Base-by-base conservation (phyloP, 2,888 invertebrate species). In the Nectonema munidae region DNA sequence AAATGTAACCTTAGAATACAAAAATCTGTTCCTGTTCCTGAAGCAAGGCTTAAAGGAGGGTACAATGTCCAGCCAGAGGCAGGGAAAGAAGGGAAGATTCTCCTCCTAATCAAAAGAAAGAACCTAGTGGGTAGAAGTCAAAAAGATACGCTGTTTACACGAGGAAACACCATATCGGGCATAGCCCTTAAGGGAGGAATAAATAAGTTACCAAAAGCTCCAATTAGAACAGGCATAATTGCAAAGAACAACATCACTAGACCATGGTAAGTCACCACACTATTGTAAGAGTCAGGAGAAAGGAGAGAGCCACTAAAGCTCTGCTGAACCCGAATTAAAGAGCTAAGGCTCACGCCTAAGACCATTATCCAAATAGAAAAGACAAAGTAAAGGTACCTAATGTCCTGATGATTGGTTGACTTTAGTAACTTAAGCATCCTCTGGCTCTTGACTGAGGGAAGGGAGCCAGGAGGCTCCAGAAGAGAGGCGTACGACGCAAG, bases 81-180 rank as follows among this genome's bases (percentile, higher is more conserved):
- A 37, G 64, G 65, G 39, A 70, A 70, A 46, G 57, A 63, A 61
- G 68, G 67, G 42, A 67, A 63, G 48, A 68, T 55, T 47, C 62
- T 62, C 47, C 68, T 67, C 39, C 60, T 55, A 49, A 68, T 52
- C 52, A 71, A 48, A 33, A 72, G 45, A n/a, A 61, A 58, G 47
- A 72, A 47, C 6, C 69, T 66, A 0, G 68, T 67, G 0, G 68
- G 68, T n/a, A 72, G 44, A 39, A 73, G 44, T 62, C 71, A 72
- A 60, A 71, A 73, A 53, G 70, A 71, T 64, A 71, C 67, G 60
- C 71, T 71, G 64, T 73, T 73, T 62, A 73, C 62, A 50, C 70
- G 70, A 0, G 71, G 71, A 38, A 71, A 72, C 6, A 68, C 68
- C 61, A 73, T 71, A 63, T 74, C 72, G 2, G 69, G 69, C 0